Evolutionary conservation across 1,140 invertebrate species (phyloP).

Genomic region (Stratiolaelaps scimitus): DNA sequence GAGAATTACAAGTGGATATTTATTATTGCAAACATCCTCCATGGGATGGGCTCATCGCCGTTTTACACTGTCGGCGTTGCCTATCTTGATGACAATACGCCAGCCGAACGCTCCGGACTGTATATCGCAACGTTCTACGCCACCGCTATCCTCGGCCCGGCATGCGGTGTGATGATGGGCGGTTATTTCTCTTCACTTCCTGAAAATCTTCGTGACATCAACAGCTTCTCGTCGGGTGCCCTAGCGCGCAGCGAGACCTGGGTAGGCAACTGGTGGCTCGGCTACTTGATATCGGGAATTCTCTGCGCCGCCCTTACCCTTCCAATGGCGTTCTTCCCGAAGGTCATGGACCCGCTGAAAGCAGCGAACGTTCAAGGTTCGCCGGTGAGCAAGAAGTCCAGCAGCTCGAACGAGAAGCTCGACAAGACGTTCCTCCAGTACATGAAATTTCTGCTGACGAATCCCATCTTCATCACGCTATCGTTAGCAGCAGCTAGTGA

Average conservation of each 20-base stretch:
- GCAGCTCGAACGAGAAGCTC: not conserved
- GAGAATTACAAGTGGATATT: conserved; percentile 27
- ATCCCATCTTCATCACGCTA: conserved; percentile 18
- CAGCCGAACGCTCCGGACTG: conserved; percentile 17
- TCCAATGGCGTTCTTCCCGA: conserved; percentile 21
- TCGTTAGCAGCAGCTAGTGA: conserved; percentile 13
- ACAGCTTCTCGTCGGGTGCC: conserved; percentile 12
- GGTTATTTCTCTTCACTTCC: conserved; percentile 25
- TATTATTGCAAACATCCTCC: conserved; percentile 23
- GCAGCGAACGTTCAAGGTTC: not conserved
- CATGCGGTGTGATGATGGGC: conserved; percentile 18
- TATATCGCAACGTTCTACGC: conserved; percentile 27
- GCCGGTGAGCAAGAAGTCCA: not conserved
- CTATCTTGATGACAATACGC: conserved; percentile 17
- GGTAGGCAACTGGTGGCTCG: conserved; percentile 27
- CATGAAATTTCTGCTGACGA: conserved; percentile 23
- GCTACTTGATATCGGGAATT: conserved; percentile 1
- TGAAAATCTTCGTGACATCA: conserved; percentile 19
- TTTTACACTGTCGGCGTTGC: conserved; percentile 22
- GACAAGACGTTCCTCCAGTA: conserved; percentile 25
- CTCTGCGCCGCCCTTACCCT: not conserved
- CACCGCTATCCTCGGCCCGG: conserved; percentile 10
- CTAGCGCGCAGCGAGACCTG: conserved; percentile 13
- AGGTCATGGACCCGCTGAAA: conserved; percentile 17
- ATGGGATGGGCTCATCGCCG: conserved; percentile 25